Conservation (phyloP, 2,888 invertebrate genomes). For the Xiphydria camelus region DNA sequence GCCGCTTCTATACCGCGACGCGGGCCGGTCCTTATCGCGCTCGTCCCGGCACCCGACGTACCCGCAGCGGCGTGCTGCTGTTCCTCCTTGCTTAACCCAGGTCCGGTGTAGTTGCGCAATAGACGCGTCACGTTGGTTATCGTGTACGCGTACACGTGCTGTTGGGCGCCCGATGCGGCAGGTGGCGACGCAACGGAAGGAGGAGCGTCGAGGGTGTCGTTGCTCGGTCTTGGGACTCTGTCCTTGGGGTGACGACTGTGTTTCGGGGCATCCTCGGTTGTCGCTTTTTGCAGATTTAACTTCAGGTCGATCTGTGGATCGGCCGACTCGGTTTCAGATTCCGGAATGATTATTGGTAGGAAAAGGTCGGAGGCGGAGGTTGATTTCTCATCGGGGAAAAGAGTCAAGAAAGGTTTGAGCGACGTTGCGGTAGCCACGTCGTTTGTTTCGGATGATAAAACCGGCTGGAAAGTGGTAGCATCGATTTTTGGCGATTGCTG, state of each 20-base stretch:
- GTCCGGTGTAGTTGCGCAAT: slow-evolving; percentile 54
- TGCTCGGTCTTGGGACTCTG: neutral
- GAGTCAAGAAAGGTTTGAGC: no score
- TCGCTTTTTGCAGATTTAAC: no score
- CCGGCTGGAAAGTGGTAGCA: no score
- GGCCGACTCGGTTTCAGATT: no score
- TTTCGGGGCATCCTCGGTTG: slow-evolving; percentile 5
- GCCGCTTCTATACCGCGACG: slow-evolving; percentile 41
- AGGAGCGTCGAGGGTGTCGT: slow-evolving; percentile 12
- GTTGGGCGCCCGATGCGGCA: slow-evolving; percentile 24
- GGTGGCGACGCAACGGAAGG: slow-evolving; percentile 15
- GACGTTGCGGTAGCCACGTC: no score
- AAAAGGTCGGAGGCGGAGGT: no score
- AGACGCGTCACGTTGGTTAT: slow-evolving; percentile 54
- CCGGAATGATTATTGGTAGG: no score
- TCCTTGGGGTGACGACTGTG: neutral
- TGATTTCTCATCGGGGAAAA: no score
- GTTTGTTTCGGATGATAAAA: no score
- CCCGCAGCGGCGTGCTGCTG: no score
- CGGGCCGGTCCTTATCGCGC: slow-evolving; percentile 25
- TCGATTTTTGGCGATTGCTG: no score
- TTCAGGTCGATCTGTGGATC: no score
- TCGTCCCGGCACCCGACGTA: neutral
- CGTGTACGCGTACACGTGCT: slow-evolving; percentile 54
- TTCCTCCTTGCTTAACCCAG: slow-evolving; percentile 44